Evolutionary conservation across 2,888 invertebrate species (phyloP).

Genomic region (Himalopsyche anomala): DNA sequence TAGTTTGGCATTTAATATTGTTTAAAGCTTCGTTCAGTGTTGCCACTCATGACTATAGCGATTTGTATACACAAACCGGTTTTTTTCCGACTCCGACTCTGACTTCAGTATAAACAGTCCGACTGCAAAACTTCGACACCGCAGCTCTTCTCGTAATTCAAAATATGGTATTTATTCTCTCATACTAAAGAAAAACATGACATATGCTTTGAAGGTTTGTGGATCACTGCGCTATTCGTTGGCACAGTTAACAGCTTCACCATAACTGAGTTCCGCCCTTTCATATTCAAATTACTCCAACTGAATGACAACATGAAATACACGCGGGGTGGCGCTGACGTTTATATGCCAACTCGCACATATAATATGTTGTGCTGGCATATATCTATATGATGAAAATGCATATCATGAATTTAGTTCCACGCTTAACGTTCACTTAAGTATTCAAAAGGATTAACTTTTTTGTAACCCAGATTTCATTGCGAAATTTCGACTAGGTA

Average conservation of each 20-base stretch:
- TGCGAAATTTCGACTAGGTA: neutral
- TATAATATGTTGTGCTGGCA: neutral
- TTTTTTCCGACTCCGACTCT: too few species aligned
- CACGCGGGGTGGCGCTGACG: neutral
- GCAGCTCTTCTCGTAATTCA: too few species aligned
- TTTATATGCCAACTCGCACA: neutral
- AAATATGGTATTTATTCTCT: too few species aligned
- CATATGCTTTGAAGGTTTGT: too few species aligned
- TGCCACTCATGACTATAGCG: too few species aligned
- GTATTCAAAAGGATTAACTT: neutral
- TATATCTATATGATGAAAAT: neutral
- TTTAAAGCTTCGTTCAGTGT: too few species aligned
- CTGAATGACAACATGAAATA: conserved; percentile 9
- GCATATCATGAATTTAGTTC: neutral
- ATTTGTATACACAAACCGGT: too few species aligned
- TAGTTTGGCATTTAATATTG: too few species aligned
- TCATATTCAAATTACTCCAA: conserved; percentile 31
- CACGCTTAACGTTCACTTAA: neutral
- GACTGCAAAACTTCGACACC: too few species aligned
- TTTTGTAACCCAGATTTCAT: neutral
- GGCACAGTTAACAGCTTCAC: neutral
- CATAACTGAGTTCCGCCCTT: neutral
- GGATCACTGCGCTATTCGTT: too few species aligned
- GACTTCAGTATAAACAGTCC: too few species aligned
- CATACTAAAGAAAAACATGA: too few species aligned